phyloP scores from a whole-genome alignment of 2,113 vertebrate genomes.

The Desmodus rotundus region DNA sequence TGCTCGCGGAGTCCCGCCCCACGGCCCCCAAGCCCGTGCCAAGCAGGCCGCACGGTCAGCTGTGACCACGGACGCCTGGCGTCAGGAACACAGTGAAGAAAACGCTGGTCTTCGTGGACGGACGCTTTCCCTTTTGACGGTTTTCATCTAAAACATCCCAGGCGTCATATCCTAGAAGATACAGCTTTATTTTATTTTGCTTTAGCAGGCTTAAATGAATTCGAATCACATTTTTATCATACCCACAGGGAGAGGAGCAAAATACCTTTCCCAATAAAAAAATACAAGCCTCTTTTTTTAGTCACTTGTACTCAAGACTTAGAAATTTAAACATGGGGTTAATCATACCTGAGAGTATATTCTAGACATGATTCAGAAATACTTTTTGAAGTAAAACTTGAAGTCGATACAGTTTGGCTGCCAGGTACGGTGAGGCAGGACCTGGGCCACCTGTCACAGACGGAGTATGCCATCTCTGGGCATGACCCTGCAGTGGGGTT shows the following conservation, averaged over 20 bases:
- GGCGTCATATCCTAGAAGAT: background rate
- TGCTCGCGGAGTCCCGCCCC: background rate
- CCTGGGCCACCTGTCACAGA: background rate
- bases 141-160: background rate
- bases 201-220: background rate
- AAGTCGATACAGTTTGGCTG: background rate
- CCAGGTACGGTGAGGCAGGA: rapidly evolving
- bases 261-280: background rate
- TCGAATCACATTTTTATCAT: background rate
- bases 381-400: background rate
- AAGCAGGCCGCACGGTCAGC: background rate
- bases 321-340: background rate
- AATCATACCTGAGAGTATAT: background rate
- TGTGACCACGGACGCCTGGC: rapidly evolving
- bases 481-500: background rate
- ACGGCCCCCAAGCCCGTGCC: background rate
- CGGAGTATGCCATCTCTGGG: rapidly evolving
- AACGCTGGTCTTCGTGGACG: background rate
- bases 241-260: background rate
- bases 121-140: background rate
- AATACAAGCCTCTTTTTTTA: background rate
- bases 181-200: background rate
- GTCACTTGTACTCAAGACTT: background rate
- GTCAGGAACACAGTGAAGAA: too few species aligned
- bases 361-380: background rate